Conservation (phyloP, 2,888 invertebrate genomes). For the Colostygia pectinataria region DNA sequence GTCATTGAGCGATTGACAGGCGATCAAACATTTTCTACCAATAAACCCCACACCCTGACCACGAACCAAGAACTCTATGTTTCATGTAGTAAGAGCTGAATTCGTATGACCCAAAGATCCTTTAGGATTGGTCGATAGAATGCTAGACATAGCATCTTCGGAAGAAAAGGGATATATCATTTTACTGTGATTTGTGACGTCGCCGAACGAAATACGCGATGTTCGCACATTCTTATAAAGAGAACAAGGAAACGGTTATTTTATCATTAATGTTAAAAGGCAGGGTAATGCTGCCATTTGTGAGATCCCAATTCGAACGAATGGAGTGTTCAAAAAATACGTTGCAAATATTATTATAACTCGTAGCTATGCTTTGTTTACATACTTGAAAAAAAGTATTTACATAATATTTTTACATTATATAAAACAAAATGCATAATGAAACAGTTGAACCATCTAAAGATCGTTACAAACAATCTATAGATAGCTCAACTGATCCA, state of each 20-base stretch:
- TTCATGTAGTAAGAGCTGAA: conserved; percentile 8
- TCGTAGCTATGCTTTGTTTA: too few relatives aligned
- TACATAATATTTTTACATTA: too few relatives aligned
- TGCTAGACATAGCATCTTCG: conserved; percentile 23
- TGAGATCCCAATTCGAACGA: conserved; percentile 9
- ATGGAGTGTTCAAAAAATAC: conserved; percentile 1
- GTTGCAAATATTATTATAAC: not conserved
- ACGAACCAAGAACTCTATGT: not conserved
- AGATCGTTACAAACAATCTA: too few relatives aligned
- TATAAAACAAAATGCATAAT: too few relatives aligned
- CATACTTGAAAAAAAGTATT: too few relatives aligned
- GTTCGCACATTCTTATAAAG: conserved; percentile 34
- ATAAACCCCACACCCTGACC: conserved; percentile 13
- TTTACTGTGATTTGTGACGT: conserved; percentile 36
- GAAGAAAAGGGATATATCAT: conserved; percentile 38
- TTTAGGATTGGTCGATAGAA: conserved; percentile 16
- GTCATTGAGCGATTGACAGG: conserved; percentile 40
- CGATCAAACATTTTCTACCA: conserved; percentile 31
- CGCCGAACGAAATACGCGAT: conserved; percentile 31
- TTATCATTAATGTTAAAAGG: conserved; percentile 24
- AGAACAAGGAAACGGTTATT: conserved; percentile 29
- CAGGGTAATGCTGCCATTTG: conserved; percentile 15
- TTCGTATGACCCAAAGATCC: conserved; percentile 8
- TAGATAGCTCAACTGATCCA: too few relatives aligned
- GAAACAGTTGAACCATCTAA: too few relatives aligned